Evolutionary conservation across 2,797 vertebrate species (phyloP).

Genomic region (Bradypodion pumilum): DNA sequence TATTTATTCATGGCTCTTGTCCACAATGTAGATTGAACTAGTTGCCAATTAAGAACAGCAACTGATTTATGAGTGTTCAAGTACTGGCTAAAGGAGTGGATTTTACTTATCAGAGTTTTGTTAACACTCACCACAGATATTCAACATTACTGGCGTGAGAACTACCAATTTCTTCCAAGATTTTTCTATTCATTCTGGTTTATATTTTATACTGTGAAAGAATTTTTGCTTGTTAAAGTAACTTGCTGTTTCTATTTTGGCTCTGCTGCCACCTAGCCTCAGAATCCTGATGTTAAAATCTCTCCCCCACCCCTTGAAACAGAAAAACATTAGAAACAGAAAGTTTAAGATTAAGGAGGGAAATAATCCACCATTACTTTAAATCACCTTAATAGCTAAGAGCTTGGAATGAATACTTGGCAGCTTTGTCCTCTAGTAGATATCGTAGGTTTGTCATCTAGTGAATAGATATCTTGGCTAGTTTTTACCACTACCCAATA

Average conservation of each 20-base stretch:
- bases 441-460: background rate
- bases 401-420: background rate
- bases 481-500: background rate
- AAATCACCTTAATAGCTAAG: background rate
- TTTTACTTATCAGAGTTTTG: constrained; percentile 6
- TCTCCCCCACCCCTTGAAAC: background rate
- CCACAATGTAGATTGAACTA: background rate
- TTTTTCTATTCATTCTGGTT: background rate
- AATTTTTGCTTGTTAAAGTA: background rate
- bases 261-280: constrained; percentile 75
- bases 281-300: constrained; percentile 27
- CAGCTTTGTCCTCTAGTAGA: background rate
- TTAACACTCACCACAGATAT: constrained; percentile 10
- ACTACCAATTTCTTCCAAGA: constrained; percentile 14
- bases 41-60: constrained; percentile 21
- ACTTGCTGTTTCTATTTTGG: constrained; percentile 48
- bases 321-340: background rate
- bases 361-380: background rate
- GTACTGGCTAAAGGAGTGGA: constrained; percentile 1
- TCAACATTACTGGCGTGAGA: background rate
- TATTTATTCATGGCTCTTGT: constrained; percentile 22
- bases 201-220: constrained; percentile 17
- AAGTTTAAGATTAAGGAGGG: background rate
- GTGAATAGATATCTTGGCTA: background rate
- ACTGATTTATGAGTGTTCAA: constrained; percentile 18